These are phyloP conservation scores for Seira musarum DNA, from an alignment of 2,888 invertebrate genomes.

Conservation along the genomic window DNA sequence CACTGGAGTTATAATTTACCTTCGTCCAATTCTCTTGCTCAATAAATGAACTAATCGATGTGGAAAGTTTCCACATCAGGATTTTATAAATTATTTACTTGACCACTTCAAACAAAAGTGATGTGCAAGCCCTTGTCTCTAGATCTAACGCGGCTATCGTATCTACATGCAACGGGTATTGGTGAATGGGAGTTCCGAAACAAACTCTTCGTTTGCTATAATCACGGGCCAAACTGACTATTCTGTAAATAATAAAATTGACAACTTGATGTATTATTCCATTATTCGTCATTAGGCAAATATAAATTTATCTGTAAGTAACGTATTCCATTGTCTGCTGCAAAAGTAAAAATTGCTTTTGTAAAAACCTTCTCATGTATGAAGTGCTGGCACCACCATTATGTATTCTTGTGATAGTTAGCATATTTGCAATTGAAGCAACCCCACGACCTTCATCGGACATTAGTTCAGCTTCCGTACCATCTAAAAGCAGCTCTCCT, in stretches of 20 bases:
- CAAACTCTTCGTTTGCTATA: constrained; percentile 74
- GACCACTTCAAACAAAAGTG: constrained; percentile 74
- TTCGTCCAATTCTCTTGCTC: too few relatives aligned
- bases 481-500: constrained; percentile 76
- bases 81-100: constrained; percentile 64
- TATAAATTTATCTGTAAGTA: background rate
- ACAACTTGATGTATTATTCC: too few relatives aligned
- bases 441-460: constrained; percentile 75
- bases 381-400: constrained; percentile 73
- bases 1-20: too few relatives aligned
- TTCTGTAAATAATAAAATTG: constrained; percentile 71
- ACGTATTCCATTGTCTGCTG: too few relatives aligned
- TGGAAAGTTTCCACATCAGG: background rate
- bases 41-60: too few relatives aligned
- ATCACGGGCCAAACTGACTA: constrained; percentile 74
- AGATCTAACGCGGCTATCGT: constrained; percentile 75
- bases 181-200: constrained; percentile 73
- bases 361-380: constrained; percentile 73
- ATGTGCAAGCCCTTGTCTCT: constrained; percentile 73
- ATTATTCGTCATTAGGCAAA: too few relatives aligned
- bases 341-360: too few relatives aligned
- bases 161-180: constrained; percentile 75
- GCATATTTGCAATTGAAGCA: constrained; percentile 75
- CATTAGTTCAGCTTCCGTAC: constrained; percentile 73
- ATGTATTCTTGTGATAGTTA: constrained; percentile 75